Evolutionary conservation across 2,797 vertebrate species (phyloP), one percentile per base, ranked within the genome.

Genomic region (Ptychadena robeensis): DNA sequence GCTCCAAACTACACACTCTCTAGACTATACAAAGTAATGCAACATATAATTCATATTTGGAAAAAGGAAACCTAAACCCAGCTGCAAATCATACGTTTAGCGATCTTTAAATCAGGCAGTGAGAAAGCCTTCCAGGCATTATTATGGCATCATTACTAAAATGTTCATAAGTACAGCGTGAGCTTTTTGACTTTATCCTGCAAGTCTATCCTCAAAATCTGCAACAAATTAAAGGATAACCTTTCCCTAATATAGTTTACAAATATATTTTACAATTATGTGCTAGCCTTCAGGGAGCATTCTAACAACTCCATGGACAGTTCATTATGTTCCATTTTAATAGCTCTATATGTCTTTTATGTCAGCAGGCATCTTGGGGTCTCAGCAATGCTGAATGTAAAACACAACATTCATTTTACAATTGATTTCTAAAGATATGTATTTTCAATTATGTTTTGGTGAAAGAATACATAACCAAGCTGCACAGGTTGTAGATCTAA

Each of bases 121-220:
- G 9, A 77, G 75, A 67, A 57, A 69, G 8, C 38, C 75, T 67
- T 78, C 75, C 57, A 72, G 78, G 67, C 67, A 40, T 72, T 73
- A 81, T 73, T 73, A 81, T 66, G 79, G 66, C 59, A 73, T 81
- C 34, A 65, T 61, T 81, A 73, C 35, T 66, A 66, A 66, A 28
- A 81, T 53, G 65, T 81, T 27, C 38, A 28, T 40, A 31, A 73
- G 79, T 73, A 81, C 79, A 73, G 38, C 66, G 22, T 81, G 79
- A 81, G 53, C 79, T 64, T 81, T 73, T 73, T 53, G 31, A 73
- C 70, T 73, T 12, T 30, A 53, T 44, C 10, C 14, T 14, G 27
- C 30, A 35, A 76, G 28, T 76, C 8, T 53, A 35, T 48, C 63
- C 61, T 57, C 40, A 53, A 73, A 81, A 82, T 63, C 80, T 82